phyloP scores from a whole-genome alignment of 2,888 invertebrate genomes.

The Noctua comes region DNA sequence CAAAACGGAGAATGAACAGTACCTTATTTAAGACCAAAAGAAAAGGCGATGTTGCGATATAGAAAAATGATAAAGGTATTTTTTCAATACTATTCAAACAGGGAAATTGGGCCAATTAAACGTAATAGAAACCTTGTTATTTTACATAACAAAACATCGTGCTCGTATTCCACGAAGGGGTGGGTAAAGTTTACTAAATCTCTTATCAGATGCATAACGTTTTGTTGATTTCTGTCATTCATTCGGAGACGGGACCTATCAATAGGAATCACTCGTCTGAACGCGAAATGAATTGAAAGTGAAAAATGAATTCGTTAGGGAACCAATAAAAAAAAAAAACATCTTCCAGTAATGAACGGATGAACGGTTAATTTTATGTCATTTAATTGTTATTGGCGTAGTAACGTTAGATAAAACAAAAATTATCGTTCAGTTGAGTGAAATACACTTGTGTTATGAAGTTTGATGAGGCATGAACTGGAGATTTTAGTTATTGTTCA shows the following conservation, averaged over 20 bases:
- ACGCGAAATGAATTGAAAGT: neutral
- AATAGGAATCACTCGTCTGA: neutral
- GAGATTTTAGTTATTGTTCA: neutral
- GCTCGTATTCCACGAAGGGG: neutral
- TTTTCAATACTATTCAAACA: slow-evolving; percentile 1
- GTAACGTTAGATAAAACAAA: too few species aligned
- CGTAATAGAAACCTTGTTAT: neutral
- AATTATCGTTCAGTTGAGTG: neutral
- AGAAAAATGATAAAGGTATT: neutral
- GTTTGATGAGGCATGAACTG: too few species aligned
- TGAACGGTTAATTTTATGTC: too few species aligned
- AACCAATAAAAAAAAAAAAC: neutral
- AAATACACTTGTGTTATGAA: neutral
- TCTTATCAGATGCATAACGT: neutral
- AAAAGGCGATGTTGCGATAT: neutral
- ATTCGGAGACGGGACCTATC: neutral
- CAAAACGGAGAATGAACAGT: slow-evolving; percentile 15
- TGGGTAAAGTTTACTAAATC: neutral
- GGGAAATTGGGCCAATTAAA: neutral
- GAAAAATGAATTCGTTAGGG: neutral
- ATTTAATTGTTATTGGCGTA: too few species aligned
- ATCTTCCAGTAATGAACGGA: neutral
- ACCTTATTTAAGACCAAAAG: neutral
- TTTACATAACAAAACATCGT: neutral
- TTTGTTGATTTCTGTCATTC: neutral